These are phyloP conservation scores for Thereva nobilitata DNA, from an alignment of 2,888 invertebrate genomes.

Conservation along the genomic window DNA sequence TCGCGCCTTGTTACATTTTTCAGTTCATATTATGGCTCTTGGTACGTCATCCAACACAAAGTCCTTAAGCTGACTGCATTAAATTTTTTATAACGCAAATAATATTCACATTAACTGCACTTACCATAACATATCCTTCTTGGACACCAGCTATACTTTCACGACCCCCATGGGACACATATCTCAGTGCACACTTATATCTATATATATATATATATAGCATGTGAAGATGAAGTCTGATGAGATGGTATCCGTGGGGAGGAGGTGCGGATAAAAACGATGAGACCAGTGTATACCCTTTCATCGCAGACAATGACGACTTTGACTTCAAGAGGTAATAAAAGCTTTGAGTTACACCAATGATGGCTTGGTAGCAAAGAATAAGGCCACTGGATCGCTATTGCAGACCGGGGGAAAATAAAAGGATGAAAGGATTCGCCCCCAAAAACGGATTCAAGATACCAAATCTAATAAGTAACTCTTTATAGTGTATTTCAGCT, in stretches of 20 bases:
- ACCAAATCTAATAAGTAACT: conserved; percentile 31
- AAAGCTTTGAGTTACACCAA: conserved; percentile 31
- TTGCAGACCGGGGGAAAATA: conserved; percentile 26
- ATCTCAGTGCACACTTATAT: no score
- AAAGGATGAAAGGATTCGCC: conserved; percentile 32
- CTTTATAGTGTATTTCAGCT: conserved; percentile 23
- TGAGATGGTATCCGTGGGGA: no score
- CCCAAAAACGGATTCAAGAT: conserved; percentile 24
- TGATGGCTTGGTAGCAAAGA: neutral
- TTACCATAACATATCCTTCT: conserved; percentile 31
- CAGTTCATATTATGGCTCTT: conserved; percentile 17
- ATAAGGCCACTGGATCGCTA: conserved; percentile 24
- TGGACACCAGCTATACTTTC: conserved; percentile 19
- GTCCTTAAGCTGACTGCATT: conserved; percentile 32
- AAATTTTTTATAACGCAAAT: conserved; percentile 31
- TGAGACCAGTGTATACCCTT: conserved; percentile 17
- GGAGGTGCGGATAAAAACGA: neutral
- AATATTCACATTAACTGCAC: conserved; percentile 35
- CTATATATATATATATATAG: no score
- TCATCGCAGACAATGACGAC: conserved; percentile 20
- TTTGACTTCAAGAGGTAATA: conserved; percentile 32
- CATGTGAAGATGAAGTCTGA: no score
- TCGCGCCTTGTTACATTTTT: conserved; percentile 33
- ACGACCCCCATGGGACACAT: conserved; percentile 1
- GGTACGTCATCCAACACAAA: conserved; percentile 26